A percentile compares a stretch with the other conserved stretches of the same genome.
These are phyloP conservation scores for Nemurella pictetii DNA, from an alignment of 2,888 invertebrate species.

Conservation along the genomic window DNA sequence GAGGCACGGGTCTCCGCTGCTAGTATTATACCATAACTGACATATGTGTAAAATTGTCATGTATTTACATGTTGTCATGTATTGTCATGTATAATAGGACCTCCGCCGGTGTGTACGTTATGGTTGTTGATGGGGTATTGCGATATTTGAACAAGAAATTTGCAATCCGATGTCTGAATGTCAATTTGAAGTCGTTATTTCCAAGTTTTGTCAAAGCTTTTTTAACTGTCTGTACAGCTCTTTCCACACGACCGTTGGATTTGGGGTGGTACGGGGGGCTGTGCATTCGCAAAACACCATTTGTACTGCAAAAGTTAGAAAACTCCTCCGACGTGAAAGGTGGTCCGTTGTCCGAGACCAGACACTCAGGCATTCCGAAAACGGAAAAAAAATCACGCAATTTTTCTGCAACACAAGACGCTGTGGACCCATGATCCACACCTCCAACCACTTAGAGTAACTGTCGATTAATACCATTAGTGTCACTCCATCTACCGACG, in stretches of 20 bases:
- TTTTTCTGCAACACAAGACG: neutral
- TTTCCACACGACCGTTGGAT: slow-evolving; percentile 34
- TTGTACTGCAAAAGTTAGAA: neutral
- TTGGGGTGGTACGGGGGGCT: slow-evolving; percentile 27
- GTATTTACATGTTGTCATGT: no score
- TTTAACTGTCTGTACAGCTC: slow-evolving; percentile 30
- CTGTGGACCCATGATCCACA: slow-evolving; percentile 6
- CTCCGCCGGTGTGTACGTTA: neutral
- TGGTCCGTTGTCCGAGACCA: slow-evolving; percentile 31
- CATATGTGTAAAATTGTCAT: no score
- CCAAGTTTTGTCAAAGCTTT: neutral
- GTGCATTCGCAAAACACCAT: slow-evolving; percentile 14
- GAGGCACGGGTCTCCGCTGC: no score
- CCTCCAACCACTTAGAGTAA: slow-evolving; percentile 31
- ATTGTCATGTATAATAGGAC: no score
- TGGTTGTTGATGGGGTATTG: slow-evolving; percentile 17
- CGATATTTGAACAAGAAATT: slow-evolving; percentile 14
- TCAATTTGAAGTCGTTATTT: neutral
- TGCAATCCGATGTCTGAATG: neutral
- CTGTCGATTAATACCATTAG: slow-evolving; percentile 28
- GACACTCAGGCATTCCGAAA: slow-evolving; percentile 19
- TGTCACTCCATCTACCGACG: neutral
- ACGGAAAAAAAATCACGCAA: slow-evolving; percentile 9
- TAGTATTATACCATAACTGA: no score
- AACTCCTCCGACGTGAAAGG: slow-evolving; percentile 24